Evolutionary conservation across 2,888 invertebrate genomes (phyloP).

Genomic region (Pammene fasciana): DNA sequence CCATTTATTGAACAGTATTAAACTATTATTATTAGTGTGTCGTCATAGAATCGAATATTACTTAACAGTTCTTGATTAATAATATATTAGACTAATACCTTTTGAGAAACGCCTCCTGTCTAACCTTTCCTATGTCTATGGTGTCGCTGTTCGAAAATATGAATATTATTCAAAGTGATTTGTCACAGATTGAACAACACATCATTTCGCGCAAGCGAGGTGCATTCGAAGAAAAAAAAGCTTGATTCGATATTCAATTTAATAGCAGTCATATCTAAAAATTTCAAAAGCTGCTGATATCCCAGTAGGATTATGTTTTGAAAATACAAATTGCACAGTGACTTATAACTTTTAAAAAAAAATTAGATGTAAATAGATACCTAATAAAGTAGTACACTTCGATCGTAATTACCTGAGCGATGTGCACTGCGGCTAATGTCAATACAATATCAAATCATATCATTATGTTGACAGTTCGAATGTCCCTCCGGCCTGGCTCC

Average conservation of each 20-base stretch:
- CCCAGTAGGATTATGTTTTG: too few species aligned
- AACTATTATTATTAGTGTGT: too few species aligned
- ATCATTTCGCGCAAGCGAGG: slow-evolving; percentile 41
- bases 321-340: too few species aligned
- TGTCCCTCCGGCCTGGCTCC: not conserved
- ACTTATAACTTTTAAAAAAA: too few species aligned
- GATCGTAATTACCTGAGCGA: too few species aligned
- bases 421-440: not conserved
- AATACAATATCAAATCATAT: not conserved
- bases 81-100: not conserved
- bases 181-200: slow-evolving; percentile 68
- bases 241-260: not conserved
- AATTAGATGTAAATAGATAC: too few species aligned
- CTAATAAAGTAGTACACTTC: too few species aligned
- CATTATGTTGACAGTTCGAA: not conserved
- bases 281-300: too few species aligned
- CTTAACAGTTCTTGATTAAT: too few species aligned
- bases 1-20: too few species aligned
- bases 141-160: slow-evolving; percentile 56
- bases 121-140: slow-evolving; percentile 26
- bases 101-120: not conserved
- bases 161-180: slow-evolving; percentile 74
- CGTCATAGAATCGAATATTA: too few species aligned
- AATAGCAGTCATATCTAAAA: too few species aligned
- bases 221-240: not conserved